Base-by-base conservation (phyloP, 2,797 vertebrate genomes). In the Paguma larvata region DNA sequence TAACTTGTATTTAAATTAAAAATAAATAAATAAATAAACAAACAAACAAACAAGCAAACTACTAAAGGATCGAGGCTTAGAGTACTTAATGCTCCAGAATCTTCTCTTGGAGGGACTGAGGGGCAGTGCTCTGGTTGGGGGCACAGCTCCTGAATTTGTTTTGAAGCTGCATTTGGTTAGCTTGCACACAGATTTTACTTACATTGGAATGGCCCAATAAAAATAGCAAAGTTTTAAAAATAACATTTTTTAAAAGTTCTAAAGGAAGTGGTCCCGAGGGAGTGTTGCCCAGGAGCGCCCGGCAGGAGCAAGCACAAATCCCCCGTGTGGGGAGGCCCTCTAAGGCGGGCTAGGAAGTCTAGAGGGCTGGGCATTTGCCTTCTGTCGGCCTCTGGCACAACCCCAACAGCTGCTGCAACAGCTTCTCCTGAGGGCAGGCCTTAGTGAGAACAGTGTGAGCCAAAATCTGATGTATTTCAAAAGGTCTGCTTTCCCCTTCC, bases 191-290 rank as follows among this genome's bases (percentile, higher is more conserved):
- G 44, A 51, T 59, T 73, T 94, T 41, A 77, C 65, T 80, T 72
- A 79, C 51, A 53, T 25, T 80, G 48, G 72, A 84, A 95, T 4
- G 34, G 73, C 46, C 27, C 21, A 85, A 51, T 56, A 91, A 70
- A 88, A 91, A n/a, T 51, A 95, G 53, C n/a, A n/a, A 93, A 51
- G 65, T 72, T 51, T 73, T 62, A 73, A 85, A 90, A 62, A 83
- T 14, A 38, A 38, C 4, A 38, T 16, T 75, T 32, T 84, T 78
- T 41, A 13, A 34, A 83, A 85, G 63, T 63, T 70, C 21, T 30
- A 87, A 38, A 32, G 34, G 32, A 63, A 56, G 53, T 48, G 14
- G 41, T 38, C 59, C 21, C 75, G 59, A 68, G 70, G 80, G 32
- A 84, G 46, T 23, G 25, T 44, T 67, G 51, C 32, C 44, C 85